Evolutionary conservation across 30 jellyfish, hydroid and myxozoan genomes (phyloP).

Genomic region (Cassiopea andromeda): DNA sequence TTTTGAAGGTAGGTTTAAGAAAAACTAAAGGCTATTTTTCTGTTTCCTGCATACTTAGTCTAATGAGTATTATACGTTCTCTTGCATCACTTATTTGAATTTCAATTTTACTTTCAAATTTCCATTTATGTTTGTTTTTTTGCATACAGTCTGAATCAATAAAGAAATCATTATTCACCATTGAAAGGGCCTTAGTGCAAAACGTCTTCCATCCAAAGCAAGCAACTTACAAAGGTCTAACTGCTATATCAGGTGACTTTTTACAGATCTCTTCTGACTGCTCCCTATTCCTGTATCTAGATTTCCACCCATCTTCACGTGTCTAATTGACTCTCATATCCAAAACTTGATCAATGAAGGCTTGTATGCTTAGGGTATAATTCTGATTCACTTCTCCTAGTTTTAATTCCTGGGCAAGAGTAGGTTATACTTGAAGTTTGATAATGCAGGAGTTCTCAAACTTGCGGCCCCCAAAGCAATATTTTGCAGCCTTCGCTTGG

Average conservation of each 20-base stretch:
- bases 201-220: constrained; percentile 82
- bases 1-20: constrained; percentile 47
- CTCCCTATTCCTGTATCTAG: too few species aligned
- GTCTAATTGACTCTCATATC: too few species aligned
- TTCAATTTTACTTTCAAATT: neutral
- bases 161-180: constrained; percentile 70
- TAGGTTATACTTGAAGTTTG: too few species aligned
- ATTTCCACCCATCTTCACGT: too few species aligned
- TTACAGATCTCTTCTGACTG: neutral
- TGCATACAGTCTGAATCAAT: constrained; percentile 71
- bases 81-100: neutral
- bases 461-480: too few species aligned
- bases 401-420: too few species aligned
- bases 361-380: too few species aligned
- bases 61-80: neutral
- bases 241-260: constrained; percentile 50
- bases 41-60: neutral
- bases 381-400: too few species aligned
- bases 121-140: neutral
- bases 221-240: constrained; percentile 84
- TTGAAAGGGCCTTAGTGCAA: constrained; percentile 88
- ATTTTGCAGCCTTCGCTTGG: too few species aligned
- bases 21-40: neutral
- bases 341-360: too few species aligned
- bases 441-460: too few species aligned